These are phyloP conservation scores for Chascanopsetta lugubris DNA, from an alignment of 2,113 vertebrate genomes.

Conservation along the genomic window DNA sequence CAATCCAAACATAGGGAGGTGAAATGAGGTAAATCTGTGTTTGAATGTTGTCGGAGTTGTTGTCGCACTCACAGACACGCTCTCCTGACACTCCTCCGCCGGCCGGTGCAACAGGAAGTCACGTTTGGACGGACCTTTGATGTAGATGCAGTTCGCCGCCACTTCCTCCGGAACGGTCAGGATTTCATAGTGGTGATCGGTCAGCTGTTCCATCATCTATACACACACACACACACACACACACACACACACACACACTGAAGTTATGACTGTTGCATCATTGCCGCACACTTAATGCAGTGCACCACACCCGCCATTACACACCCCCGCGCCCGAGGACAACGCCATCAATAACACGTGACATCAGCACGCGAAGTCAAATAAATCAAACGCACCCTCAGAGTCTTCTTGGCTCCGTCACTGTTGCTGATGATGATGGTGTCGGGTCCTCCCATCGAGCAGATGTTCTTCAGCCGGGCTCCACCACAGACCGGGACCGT, in stretches of 20 bases:
- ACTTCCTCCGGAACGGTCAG: constrained; percentile 87
- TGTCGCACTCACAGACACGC: constrained; percentile 76
- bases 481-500: constrained; percentile 86
- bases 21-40: background rate
- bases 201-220: constrained; percentile 91
- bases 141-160: constrained; percentile 88
- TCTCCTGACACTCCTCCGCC: constrained; percentile 86
- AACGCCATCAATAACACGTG: constrained; percentile 13
- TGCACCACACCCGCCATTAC: constrained; percentile 20
- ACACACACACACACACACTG: constrained; percentile 13
- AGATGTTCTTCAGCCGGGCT: constrained; percentile 87
- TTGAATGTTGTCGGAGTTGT: background rate
- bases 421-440: constrained; percentile 87
- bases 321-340: constrained; percentile 17
- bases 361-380: constrained; percentile 6
- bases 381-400: constrained; percentile 77
- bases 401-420: constrained; percentile 86
- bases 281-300: background rate
- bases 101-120: constrained; percentile 88
- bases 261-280: too few relatives aligned
- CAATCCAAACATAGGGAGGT: too few relatives aligned
- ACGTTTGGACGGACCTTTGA: constrained; percentile 81
- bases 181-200: constrained; percentile 89
- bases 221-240: constrained; percentile 18
- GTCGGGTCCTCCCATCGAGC: constrained; percentile 90